phyloP scores from a whole-genome alignment of 2,797 vertebrate species.

The Allobates femoralis region DNA sequence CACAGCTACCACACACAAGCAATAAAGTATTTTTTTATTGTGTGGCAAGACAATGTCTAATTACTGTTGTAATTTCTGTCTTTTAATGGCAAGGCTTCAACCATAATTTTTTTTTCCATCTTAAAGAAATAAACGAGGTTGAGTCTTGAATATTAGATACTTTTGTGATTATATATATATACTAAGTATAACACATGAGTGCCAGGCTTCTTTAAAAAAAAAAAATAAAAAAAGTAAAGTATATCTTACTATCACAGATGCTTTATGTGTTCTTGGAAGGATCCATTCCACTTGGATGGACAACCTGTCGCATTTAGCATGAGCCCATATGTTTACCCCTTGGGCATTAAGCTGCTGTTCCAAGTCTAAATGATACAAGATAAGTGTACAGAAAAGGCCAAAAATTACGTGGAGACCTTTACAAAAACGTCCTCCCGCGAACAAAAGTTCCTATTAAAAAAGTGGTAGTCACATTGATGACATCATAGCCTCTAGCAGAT shows the following conservation, averaged over 20 bases:
- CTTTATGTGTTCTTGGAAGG: background rate
- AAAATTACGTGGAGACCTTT: background rate
- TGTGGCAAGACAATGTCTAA: too few species aligned
- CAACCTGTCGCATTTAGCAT: slow-evolving; percentile 21
- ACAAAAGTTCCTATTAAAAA: background rate
- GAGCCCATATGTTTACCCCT: background rate
- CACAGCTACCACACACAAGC: too few species aligned
- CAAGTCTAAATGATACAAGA: background rate
- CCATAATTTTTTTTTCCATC: too few species aligned
- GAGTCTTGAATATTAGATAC: too few species aligned
- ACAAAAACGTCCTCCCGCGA: background rate
- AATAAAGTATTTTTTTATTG: too few species aligned
- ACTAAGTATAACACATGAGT: background rate
- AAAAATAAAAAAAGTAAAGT: background rate
- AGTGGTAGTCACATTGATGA: slow-evolving; percentile 39
- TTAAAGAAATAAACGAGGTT: too few species aligned
- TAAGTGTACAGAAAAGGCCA: background rate
- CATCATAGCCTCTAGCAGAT: slow-evolving; percentile 52
- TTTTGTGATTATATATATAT: too few species aligned
- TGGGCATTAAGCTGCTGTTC: slow-evolving; percentile 11
- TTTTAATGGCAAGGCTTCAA: too few species aligned
- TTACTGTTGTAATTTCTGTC: too few species aligned
- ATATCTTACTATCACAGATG: background rate
- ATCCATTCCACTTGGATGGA: slow-evolving; percentile 11
- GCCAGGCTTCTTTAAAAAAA: background rate